Evolutionary conservation across 2,888 invertebrate genomes (phyloP), one percentile per base, ranked within the genome.

Genomic region (Scaptomyza polygonia): DNA sequence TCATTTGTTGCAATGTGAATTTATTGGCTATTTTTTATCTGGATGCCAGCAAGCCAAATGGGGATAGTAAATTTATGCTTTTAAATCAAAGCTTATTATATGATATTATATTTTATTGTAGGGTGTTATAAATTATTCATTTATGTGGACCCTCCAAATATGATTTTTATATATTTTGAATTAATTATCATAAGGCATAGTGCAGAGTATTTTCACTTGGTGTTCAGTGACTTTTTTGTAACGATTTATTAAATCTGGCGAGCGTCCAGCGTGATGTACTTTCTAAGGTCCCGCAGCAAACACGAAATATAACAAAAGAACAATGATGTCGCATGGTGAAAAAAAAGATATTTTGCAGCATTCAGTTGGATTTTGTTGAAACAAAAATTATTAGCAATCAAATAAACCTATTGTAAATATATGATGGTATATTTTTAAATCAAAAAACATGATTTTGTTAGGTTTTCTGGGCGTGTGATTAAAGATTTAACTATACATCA

Each of bases 221-320:
- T 42, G 8, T 27, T 12, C 25, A 1, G 29, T 27, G 7, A 11
- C 1, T 27, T 34, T 58, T 52, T 48, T 45, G 71, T 49, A 57
- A 44, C 29, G 66, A 55, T 57, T 47, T 43, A 53, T 52, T 58
- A 16, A 45, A 25, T n/a, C 77, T 85, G 83, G 83, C 83, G 45
- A 58, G 39, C 29, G 34, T 69, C 83, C 74, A 81, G 68, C 45
- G 49, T 55, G 27, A 43, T 79, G 48, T 56, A 48, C 42, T 64
- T 66, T 58, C 55, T 72, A 55, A 44, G 65, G 55, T 51, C 65
- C 70, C 27, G 63, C 61, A 51, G 43, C 51, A 64, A 54, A 39
- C 56, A 54, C 40, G 27, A 49, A 47, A 69, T 30, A 51, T 52
- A 12, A 76, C 57, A 76, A 73, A 40, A 53, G 51, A 52, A 76